phyloP scores from a whole-genome alignment of 1,140 invertebrate species.

The Oncopodura yosiiana region DNA sequence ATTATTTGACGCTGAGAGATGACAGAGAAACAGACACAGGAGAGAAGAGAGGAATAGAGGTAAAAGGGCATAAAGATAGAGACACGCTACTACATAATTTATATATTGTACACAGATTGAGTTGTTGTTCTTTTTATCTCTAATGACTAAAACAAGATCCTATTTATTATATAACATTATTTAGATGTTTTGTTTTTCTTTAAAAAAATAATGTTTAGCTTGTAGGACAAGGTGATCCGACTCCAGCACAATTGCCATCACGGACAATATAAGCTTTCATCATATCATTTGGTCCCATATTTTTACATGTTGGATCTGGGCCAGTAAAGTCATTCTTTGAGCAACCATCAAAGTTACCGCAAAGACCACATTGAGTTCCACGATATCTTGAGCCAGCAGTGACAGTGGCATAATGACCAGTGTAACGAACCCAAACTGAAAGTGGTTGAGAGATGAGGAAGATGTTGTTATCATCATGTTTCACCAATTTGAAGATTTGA shows the following conservation, averaged over 20 bases:
- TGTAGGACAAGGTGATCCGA: conserved; percentile 18
- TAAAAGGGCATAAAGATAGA: too few relatives aligned
- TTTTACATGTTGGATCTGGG: conserved; percentile 23
- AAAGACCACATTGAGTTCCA: conserved; percentile 31
- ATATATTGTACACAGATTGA: too few relatives aligned
- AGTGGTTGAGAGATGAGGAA: conserved; percentile 24
- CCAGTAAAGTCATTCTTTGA: conserved; percentile 28
- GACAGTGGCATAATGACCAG: conserved; percentile 30
- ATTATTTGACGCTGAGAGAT: too few relatives aligned
- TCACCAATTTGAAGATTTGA: conserved; percentile 34
- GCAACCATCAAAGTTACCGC: conserved; percentile 31
- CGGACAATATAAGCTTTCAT: conserved; percentile 32
- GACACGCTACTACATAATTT: too few relatives aligned
- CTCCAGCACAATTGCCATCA: conserved; percentile 30
- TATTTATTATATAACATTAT: too few relatives aligned
- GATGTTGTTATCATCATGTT: conserved; percentile 29
- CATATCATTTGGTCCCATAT: conserved; percentile 26
- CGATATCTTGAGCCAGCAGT: conserved; percentile 30
- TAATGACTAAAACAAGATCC: too few relatives aligned
- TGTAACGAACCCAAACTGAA: conserved; percentile 29
- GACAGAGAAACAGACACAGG: too few relatives aligned
- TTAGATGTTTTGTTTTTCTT: too few relatives aligned
- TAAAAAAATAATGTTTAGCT: too few relatives aligned
- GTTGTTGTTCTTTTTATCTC: too few relatives aligned
- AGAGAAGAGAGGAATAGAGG: too few relatives aligned